Percentiles rank a stretch among this genome's conserved stretches.
These are phyloP conservation scores for Sebastes itinus DNA, from an alignment of 2,797 vertebrate genomes.

Conservation along the genomic window DNA sequence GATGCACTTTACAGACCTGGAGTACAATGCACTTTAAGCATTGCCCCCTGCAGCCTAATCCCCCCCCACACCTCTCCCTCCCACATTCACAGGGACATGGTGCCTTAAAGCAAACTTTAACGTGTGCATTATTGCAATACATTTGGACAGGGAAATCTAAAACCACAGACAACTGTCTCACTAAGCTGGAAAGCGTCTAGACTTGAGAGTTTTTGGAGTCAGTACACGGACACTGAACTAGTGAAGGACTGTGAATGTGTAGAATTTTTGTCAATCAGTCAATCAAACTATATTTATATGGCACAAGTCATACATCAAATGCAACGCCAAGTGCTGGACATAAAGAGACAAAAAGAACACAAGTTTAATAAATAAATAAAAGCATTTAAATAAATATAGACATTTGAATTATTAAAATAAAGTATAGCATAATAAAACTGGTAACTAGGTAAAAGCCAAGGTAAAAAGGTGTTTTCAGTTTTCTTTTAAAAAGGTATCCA, in stretches of 20 bases:
- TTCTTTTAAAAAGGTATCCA: no score
- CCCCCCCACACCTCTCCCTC: fast-evolving
- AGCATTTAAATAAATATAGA: no score
- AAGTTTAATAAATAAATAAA: no score
- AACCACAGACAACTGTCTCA: background rate
- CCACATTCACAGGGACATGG: background rate
- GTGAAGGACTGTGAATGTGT: background rate
- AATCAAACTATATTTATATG: no score
- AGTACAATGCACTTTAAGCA: background rate
- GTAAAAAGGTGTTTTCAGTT: no score
- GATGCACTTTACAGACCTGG: background rate
- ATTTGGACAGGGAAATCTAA: background rate
- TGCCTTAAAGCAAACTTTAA: background rate
- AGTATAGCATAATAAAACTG: no score
- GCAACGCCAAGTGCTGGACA: no score
- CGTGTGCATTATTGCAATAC: background rate
- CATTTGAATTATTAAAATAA: no score
- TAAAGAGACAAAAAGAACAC: no score
- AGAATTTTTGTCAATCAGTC: background rate
- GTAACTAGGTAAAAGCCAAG: no score
- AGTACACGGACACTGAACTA: background rate
- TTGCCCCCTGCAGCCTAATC: background rate
- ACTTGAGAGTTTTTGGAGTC: background rate
- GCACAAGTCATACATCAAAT: no score
- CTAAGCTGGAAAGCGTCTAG: background rate